Evolutionary conservation across 2,888 invertebrate genomes (phyloP).

Genomic region (Trichogramma evanescens): DNA sequence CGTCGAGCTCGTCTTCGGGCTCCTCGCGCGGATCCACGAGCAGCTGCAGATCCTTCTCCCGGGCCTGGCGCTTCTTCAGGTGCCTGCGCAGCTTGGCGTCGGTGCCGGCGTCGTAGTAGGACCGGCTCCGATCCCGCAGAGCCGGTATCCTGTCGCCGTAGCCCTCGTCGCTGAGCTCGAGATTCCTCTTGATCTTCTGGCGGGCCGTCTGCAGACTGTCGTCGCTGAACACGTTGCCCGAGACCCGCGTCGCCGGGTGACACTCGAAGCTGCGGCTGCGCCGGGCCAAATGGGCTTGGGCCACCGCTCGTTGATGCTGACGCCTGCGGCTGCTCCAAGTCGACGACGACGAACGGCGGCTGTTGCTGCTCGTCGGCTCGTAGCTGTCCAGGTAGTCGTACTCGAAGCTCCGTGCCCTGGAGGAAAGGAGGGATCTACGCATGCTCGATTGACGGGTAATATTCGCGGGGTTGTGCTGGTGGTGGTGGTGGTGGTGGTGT

Average conservation of each 20-base stretch:
- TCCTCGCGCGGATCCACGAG: slow-evolving; percentile 7
- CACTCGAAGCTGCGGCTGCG: slow-evolving; percentile 41
- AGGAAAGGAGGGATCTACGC: slow-evolving; percentile 19
- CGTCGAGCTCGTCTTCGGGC: background rate
- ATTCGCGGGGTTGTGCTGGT: background rate
- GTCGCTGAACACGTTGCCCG: slow-evolving; percentile 45
- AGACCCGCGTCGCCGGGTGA: slow-evolving; percentile 37
- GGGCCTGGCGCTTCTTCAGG: slow-evolving; percentile 19
- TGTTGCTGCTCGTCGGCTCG: slow-evolving; percentile 8
- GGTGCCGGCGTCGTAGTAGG: slow-evolving; percentile 42
- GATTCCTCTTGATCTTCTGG: slow-evolving; percentile 41
- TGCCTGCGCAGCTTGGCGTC: slow-evolving; percentile 30
- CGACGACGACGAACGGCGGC: slow-evolving; percentile 8
- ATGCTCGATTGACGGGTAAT: slow-evolving; percentile 10
- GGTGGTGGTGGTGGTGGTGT: too few species aligned
- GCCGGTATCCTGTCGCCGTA: slow-evolving; percentile 43
- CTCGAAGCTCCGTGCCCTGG: slow-evolving; percentile 42
- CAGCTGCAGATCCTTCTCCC: slow-evolving; percentile 17
- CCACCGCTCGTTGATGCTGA: slow-evolving; percentile 1
- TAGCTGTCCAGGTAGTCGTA: slow-evolving; percentile 26
- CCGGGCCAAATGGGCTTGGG: slow-evolving; percentile 22
- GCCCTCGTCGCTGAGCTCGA: slow-evolving; percentile 39
- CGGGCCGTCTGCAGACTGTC: slow-evolving; percentile 44
- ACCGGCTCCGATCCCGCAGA: slow-evolving; percentile 42
- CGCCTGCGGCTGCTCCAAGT: slow-evolving; percentile 14